Evolutionary conservation across 2,113 vertebrate genomes (phyloP).

Genomic region (Salvelinus namaycush): DNA sequence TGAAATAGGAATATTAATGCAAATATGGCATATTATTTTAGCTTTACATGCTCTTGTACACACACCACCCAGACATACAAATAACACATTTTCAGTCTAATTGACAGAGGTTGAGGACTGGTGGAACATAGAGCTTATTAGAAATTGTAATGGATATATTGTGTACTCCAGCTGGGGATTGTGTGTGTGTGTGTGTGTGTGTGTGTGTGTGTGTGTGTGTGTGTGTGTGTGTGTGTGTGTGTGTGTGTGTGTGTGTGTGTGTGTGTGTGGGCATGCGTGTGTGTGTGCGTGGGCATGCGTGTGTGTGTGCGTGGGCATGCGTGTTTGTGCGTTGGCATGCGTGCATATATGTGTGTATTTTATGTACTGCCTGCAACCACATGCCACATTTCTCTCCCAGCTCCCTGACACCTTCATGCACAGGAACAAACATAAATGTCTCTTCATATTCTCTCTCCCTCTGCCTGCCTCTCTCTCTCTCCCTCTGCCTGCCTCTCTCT

Average conservation of each 20-base stretch:
- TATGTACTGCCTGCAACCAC: constrained; percentile 38
- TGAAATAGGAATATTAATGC: constrained; percentile 27
- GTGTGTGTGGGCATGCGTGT: constrained; percentile 1
- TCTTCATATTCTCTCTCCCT: constrained; percentile 33
- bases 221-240: not conserved
- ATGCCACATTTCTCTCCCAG: constrained; percentile 24
- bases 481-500: not conserved
- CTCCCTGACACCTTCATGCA: constrained; percentile 41
- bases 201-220: not conserved
- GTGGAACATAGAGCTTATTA: constrained; percentile 51
- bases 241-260: not conserved
- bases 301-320: not conserved
- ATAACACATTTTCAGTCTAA: constrained; percentile 49
- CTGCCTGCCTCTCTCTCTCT: constrained; percentile 14
- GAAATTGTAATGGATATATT: constrained; percentile 57
- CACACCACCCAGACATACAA: constrained; percentile 28
- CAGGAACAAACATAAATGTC: constrained; percentile 45
- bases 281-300: not conserved
- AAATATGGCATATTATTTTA: not conserved
- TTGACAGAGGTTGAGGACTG: constrained; percentile 34
- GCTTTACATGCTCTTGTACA: not conserved
- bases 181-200: not conserved
- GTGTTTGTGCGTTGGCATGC: too few species aligned
- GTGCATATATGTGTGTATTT: constrained; percentile 4
- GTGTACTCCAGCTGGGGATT: constrained; percentile 40